Conservation (phyloP, 1,140 invertebrate genomes). For the Centruroides vittatus region DNA sequence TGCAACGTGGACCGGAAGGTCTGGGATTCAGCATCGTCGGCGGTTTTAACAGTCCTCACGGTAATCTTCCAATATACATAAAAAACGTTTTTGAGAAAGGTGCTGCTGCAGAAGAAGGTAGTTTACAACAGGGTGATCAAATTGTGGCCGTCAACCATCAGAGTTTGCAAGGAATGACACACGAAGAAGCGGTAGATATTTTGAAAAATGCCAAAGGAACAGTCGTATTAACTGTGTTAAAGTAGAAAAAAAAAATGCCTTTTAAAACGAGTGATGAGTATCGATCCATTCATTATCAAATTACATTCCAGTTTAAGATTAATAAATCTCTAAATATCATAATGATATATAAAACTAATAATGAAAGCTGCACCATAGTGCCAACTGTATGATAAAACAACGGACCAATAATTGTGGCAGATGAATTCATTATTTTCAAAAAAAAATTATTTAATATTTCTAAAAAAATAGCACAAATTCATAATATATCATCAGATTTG, state of each 20-base stretch:
- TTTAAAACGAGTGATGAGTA: no score
- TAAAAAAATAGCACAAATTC: no score
- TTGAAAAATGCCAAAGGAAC: slow-evolving; percentile 40
- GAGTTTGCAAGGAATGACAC: slow-evolving; percentile 39
- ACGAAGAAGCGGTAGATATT: slow-evolving; percentile 44
- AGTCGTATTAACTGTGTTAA: slow-evolving; percentile 38
- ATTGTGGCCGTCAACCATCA: slow-evolving; percentile 64
- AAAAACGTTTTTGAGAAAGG: slow-evolving; percentile 86
- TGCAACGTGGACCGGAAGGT: slow-evolving; percentile 54
- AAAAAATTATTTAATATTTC: no score
- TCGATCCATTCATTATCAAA: no score
- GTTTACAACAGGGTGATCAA: slow-evolving; percentile 82
- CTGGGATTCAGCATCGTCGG: slow-evolving; percentile 79
- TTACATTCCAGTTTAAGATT: no score
- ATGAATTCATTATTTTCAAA: no score
- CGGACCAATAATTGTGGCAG: no score
- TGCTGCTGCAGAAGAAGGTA: slow-evolving; percentile 76
- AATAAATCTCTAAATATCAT: no score
- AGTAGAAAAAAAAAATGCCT: slow-evolving; percentile 15
- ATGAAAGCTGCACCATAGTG: no score
- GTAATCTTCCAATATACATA: slow-evolving; percentile 69
- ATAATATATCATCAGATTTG: no score
- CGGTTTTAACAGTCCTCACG: slow-evolving; percentile 70
- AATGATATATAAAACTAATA: no score
- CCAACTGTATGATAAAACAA: no score